A percentile compares a stretch with the other conserved stretches of the same genome.
phyloP scores from a whole-genome alignment of 2,888 invertebrate genomes.

The Cheilosia variabilis region DNA sequence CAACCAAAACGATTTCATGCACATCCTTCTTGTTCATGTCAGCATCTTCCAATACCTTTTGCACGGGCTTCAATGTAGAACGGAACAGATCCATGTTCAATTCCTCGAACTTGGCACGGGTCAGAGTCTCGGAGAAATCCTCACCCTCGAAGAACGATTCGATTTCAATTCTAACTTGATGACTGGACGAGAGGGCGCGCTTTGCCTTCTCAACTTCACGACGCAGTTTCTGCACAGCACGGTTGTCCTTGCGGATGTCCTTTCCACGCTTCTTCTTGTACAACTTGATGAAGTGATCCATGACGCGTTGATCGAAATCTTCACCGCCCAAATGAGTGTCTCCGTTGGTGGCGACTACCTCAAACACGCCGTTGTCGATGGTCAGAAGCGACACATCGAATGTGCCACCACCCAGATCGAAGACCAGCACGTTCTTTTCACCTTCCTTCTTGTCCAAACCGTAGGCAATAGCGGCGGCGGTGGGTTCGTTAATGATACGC shows the following conservation, averaged over 20 bases:
- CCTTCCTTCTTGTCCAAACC: conserved; percentile 98
- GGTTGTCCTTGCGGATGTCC: conserved; percentile 96
- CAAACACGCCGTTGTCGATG: conserved; percentile 99
- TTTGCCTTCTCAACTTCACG: conserved; percentile 99
- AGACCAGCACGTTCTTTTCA: conserved; percentile 99
- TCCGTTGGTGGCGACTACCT: conserved; percentile 88
- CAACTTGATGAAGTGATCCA: conserved; percentile 99
- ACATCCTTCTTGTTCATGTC: conserved; percentile 99
- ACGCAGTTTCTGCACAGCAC: conserved; percentile 97
- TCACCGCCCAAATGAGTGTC: conserved; percentile 99
- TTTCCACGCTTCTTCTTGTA: conserved; percentile 99
- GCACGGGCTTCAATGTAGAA: conserved; percentile 97
- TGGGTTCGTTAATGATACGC: conserved; percentile 98
- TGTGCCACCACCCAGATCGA: conserved; percentile 99
- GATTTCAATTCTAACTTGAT: conserved; percentile 98
- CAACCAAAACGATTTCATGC: conserved; percentile 99
- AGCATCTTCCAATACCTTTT: conserved; percentile 98
- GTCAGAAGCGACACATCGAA: conserved; percentile 99
- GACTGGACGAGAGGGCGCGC: conserved; percentile 94
- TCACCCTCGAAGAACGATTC: conserved; percentile 99
- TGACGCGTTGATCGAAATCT: conserved; percentile 99
- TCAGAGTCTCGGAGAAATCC: conserved; percentile 98
- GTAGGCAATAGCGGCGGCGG: conserved; percentile 98
- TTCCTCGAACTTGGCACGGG: conserved; percentile 99
- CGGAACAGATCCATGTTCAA: conserved; percentile 96